Conservation (phyloP, 1,140 invertebrate species). For the Rhopalosiphum padi region DNA sequence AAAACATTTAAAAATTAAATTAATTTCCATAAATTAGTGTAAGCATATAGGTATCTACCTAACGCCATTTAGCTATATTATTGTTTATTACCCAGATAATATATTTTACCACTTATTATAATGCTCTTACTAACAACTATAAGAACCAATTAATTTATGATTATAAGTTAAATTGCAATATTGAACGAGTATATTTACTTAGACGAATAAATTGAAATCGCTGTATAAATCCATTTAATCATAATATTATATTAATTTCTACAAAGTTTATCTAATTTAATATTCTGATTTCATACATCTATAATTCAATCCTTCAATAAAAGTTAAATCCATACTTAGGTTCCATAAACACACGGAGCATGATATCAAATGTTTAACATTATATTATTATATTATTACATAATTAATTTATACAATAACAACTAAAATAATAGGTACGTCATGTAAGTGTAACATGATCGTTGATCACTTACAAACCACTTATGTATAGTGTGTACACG, state of each 20-base stretch:
- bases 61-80: background rate
- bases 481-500: background rate
- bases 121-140: background rate
- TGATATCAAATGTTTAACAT: background rate
- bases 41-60: background rate
- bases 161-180: background rate
- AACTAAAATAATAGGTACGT: background rate
- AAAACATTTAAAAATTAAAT: background rate
- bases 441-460: background rate
- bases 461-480: background rate
- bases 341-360: background rate
- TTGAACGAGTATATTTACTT: background rate
- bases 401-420: background rate
- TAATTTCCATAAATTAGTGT: background rate
- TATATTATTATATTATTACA: background rate
- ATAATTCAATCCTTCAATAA: background rate
- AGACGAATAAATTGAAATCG: background rate
- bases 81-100: background rate
- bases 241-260: background rate
- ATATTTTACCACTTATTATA: background rate
- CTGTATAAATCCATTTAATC: background rate
- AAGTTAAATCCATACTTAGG: background rate
- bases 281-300: background rate
- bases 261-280: background rate
- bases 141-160: constrained; percentile 6